Conservation (phyloP, 2,797 vertebrate genomes). For the Leptatherina wallacei region DNA sequence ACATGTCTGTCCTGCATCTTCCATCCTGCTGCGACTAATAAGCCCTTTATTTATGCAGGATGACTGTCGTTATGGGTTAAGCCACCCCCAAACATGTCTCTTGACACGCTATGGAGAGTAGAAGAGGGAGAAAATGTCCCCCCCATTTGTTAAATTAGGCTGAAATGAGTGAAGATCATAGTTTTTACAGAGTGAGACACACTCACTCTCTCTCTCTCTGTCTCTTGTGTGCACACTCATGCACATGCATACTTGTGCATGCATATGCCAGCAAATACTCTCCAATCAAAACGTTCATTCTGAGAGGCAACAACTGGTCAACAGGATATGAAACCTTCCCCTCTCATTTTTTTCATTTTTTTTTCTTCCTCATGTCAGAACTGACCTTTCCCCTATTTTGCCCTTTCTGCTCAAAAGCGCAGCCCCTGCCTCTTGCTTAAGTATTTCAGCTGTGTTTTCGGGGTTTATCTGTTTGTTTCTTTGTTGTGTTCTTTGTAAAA, state of each 20-base stretch:
- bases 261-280: slow-evolving; percentile 25
- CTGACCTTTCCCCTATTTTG: slow-evolving; percentile 64
- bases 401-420: slow-evolving; percentile 26
- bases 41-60: slow-evolving; percentile 66
- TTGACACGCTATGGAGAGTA: slow-evolving; percentile 44
- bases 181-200: slow-evolving; percentile 13
- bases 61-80: slow-evolving; percentile 58
- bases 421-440: slow-evolving; percentile 18
- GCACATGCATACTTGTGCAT: slow-evolving; percentile 18
- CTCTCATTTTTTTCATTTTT: slow-evolving; percentile 26
- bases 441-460: slow-evolving; percentile 34
- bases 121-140: slow-evolving; percentile 8
- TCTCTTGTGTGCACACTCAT: slow-evolving; percentile 7
- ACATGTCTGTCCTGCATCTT: slow-evolving; percentile 47
- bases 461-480: slow-evolving; percentile 40
- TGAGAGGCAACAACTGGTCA: slow-evolving; percentile 63
- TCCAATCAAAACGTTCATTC: slow-evolving; percentile 54
- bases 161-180: slow-evolving; percentile 26
- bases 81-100: slow-evolving; percentile 41
- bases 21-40: slow-evolving; percentile 21
- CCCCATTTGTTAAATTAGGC: slow-evolving; percentile 13
- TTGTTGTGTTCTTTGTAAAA: slow-evolving; percentile 35
- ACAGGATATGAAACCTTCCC: slow-evolving; percentile 75
- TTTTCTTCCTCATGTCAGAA: slow-evolving; percentile 35
- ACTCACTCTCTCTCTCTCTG: too few species aligned